These are phyloP conservation scores for Podarcis raffonei DNA, from an alignment of 2,113 vertebrate species.

Conservation along the genomic window DNA sequence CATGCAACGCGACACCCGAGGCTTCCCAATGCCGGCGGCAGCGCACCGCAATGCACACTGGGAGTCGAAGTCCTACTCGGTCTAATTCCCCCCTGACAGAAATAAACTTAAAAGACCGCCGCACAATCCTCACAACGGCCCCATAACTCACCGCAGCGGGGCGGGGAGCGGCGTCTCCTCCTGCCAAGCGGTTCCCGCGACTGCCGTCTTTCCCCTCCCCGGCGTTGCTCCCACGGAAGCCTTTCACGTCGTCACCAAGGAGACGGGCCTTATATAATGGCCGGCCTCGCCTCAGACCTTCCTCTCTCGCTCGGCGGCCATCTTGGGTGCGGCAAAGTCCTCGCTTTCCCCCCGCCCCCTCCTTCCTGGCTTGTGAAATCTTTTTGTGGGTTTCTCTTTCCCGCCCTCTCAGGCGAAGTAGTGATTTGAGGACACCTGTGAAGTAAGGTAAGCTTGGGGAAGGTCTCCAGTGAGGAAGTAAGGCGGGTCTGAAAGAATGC, in stretches of 20 bases:
- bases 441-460: not conserved
- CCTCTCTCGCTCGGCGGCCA: not conserved
- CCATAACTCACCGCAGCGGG: not conserved
- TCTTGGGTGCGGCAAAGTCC: not conserved
- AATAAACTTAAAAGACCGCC: not conserved
- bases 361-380: not conserved
- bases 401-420: no score
- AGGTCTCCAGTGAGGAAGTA: no score
- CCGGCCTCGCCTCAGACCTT: rapidly evolving
- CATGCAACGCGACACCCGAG: not conserved
- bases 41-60: not conserved
- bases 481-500: not conserved
- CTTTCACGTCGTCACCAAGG: not conserved
- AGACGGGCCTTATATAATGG: not conserved
- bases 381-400: not conserved
- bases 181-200: no score
- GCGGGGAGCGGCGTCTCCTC: not conserved
- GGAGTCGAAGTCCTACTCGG: not conserved
- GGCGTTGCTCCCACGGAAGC: not conserved
- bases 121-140: not conserved
- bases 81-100: no score
- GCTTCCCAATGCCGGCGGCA: no score
- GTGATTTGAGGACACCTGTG: not conserved
- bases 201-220: not conserved
- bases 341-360: not conserved